Percentiles rank a stretch among this genome's conserved stretches.
phyloP scores from a whole-genome alignment of 2,113 vertebrate genomes.

The Mus spicilegus region DNA sequence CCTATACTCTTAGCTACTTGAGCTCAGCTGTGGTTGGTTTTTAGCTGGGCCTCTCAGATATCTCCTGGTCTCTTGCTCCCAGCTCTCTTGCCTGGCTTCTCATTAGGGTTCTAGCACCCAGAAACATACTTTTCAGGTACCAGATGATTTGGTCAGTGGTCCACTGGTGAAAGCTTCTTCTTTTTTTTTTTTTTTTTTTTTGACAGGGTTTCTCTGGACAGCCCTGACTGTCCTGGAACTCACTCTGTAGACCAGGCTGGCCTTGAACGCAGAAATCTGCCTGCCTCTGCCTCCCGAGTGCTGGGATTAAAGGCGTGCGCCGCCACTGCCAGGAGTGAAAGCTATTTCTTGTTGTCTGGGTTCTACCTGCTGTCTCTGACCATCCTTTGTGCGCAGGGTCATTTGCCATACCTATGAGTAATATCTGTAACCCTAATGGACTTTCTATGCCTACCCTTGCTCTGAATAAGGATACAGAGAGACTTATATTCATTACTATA shows the following conservation, averaged over 20 bases:
- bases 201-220: too few relatives aligned
- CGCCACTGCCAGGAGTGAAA: background rate
- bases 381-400: too few relatives aligned
- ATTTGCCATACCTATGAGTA: background rate
- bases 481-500: too few relatives aligned
- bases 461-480: too few relatives aligned
- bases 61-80: background rate
- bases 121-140: background rate
- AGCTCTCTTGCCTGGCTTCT: background rate
- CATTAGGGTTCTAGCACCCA: background rate
- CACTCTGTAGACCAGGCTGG: too few relatives aligned
- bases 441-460: too few relatives aligned
- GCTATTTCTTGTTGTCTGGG: background rate
- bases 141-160: background rate
- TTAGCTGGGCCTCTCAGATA: background rate
- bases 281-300: too few relatives aligned
- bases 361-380: background rate
- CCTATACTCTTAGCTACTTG: background rate
- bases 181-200: background rate
- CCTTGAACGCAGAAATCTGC: too few relatives aligned
- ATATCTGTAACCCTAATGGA: too few relatives aligned
- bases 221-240: too few relatives aligned
- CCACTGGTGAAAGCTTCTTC: background rate
- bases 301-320: too few relatives aligned
- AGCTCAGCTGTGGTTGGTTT: background rate